These are phyloP conservation scores for Anadara kagoshimensis DNA, from an alignment of 1,140 invertebrate genomes.

Conservation along the genomic window DNA sequence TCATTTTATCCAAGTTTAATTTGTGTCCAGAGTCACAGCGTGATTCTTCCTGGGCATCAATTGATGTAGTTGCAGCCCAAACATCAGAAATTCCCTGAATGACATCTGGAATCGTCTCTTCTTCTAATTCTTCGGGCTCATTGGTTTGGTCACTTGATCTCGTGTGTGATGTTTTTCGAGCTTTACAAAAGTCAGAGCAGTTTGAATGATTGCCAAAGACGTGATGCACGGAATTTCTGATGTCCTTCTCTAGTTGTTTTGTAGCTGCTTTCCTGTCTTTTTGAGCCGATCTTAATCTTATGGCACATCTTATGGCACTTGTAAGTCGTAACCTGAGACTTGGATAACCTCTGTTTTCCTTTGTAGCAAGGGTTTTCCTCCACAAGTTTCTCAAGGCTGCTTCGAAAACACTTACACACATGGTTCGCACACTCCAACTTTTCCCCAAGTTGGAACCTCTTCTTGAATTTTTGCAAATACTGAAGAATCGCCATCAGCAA, in stretches of 20 bases:
- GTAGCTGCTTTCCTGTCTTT: constrained; percentile 12
- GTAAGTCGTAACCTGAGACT: constrained; percentile 25
- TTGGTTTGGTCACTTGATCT: background rate
- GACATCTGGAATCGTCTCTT: background rate
- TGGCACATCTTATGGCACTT: constrained; percentile 45
- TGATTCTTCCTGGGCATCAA: background rate
- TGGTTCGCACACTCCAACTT: constrained; percentile 70
- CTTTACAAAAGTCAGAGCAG: constrained; percentile 32
- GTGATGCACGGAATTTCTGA: constrained; percentile 31
- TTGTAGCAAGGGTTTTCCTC: constrained; percentile 29
- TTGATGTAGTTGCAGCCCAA: background rate
- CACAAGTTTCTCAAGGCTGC: constrained; percentile 51
- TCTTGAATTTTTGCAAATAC: constrained; percentile 64
- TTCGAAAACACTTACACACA: constrained; percentile 65
- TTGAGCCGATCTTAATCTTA: constrained; percentile 31
- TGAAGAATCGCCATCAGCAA: constrained; percentile 74
- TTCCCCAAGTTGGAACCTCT: constrained; percentile 56
- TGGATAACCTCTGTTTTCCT: constrained; percentile 29
- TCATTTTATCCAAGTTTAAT: background rate
- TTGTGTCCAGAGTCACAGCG: background rate
- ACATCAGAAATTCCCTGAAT: background rate
- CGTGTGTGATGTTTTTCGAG: background rate
- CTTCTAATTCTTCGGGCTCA: background rate
- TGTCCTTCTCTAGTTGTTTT: constrained; percentile 25
- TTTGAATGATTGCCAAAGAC: constrained; percentile 30